Evolutionary conservation across 2,888 invertebrate species (phyloP).

Genomic region (Hololepta plana): DNA sequence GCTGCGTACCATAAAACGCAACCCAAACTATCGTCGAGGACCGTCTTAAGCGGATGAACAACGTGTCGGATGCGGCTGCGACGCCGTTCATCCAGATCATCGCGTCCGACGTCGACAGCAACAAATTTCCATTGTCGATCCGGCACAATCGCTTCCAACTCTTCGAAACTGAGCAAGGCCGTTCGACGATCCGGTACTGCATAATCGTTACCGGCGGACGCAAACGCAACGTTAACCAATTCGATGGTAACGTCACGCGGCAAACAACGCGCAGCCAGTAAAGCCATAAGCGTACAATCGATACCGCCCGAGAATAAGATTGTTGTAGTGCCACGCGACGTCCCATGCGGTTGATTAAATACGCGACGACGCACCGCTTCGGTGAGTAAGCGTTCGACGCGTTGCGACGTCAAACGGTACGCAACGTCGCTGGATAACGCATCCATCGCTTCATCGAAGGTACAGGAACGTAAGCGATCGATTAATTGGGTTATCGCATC

Average conservation of each 20-base stretch:
- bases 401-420: no score
- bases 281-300: conserved; percentile 84
- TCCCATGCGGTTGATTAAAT: no score
- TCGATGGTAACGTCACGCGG: conserved; percentile 56
- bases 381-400: no score
- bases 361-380: no score
- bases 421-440: no score
- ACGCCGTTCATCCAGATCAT: conserved; percentile 42
- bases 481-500: no score
- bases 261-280: conserved; percentile 54
- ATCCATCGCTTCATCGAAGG: no score
- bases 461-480: no score
- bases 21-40: conserved; percentile 92
- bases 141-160: conserved; percentile 51
- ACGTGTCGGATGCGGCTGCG: conserved; percentile 47
- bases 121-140: conserved; percentile 66
- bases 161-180: conserved; percentile 48
- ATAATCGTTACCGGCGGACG: conserved; percentile 29
- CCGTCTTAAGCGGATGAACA: conserved; percentile 68
- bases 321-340: conserved; percentile 29
- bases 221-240: conserved; percentile 89
- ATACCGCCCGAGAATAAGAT: conserved; percentile 92
- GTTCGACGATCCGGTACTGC: conserved; percentile 75
- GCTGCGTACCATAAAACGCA: conserved; percentile 96
- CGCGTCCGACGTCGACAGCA: conserved; percentile 54